Evolutionary conservation across 1,140 invertebrate genomes (phyloP).

Genomic region (Trachelipus rathkii): DNA sequence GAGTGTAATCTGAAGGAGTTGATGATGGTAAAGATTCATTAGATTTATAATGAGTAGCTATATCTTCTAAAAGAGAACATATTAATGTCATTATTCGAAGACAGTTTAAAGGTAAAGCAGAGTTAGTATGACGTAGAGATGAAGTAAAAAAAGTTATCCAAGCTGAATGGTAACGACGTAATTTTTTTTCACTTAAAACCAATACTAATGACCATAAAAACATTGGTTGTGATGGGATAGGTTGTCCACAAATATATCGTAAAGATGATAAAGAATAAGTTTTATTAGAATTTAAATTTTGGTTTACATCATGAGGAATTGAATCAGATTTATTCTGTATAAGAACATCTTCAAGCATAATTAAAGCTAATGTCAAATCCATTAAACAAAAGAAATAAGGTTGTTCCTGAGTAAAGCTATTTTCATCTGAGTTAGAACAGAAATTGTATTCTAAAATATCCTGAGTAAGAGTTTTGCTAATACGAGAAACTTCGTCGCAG

Average conservation of each 20-base stretch:
- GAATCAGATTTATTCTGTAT: conserved; percentile 28
- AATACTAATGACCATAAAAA: conserved; percentile 76
- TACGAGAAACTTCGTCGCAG: background rate
- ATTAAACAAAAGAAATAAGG: conserved; percentile 72
- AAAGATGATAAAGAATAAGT: conserved; percentile 46
- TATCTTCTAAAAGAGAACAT: conserved; percentile 59
- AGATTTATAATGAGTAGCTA: conserved; percentile 54
- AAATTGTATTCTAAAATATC: conserved; percentile 80
- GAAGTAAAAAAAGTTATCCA: conserved; percentile 76
- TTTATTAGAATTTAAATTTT: conserved; percentile 50
- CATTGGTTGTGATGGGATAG: conserved; percentile 77
- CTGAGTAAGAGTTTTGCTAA: conserved; percentile 66
- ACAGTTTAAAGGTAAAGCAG: conserved; percentile 62
- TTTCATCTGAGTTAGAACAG: conserved; percentile 49
- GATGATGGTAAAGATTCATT: conserved; percentile 18
- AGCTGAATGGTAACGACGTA: conserved; percentile 69
- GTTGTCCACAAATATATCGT: conserved; percentile 59
- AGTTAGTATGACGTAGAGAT: conserved; percentile 67
- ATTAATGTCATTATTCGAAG: conserved; percentile 36
- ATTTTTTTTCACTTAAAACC: conserved; percentile 53
- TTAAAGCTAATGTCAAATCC: conserved; percentile 66
- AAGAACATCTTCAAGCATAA: conserved; percentile 66
- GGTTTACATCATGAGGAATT: conserved; percentile 19
- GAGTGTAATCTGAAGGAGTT: conserved; percentile 40
- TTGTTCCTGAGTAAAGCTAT: conserved; percentile 51